Base-by-base conservation (phyloP, 2,113 vertebrate genomes). In the Ciconia boyciana region DNA sequence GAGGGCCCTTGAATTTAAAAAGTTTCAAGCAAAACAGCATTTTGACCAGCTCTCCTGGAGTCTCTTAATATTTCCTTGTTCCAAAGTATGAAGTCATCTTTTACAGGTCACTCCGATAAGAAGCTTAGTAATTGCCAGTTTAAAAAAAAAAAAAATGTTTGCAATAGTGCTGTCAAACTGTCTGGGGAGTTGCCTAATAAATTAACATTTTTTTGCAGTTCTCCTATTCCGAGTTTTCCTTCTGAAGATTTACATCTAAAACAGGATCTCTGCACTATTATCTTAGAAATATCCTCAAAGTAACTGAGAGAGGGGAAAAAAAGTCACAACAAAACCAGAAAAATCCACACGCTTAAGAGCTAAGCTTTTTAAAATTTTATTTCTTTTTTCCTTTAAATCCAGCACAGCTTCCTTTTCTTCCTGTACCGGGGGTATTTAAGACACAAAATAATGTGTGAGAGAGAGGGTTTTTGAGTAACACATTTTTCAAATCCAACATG, bases 211-310 rank as follows among this genome's bases (percentile, higher is more conserved):
- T 83, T 91, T 85, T 20, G 34, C 2, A 1, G 9, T 72, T 87
- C 62, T 79, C 44, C 77, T 79, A 41, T 87, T 87, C 44, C 0
- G 28, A 85, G 36, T 58, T 36, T 82, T 94, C 58, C 41, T 87
- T 41, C 57, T 51, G 57, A 82, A 95, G 84, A 90, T 83, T 90
- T 90, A 80, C 62, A 95, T 77, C 70, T 83, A 41, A 88, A 91
- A 61, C 11, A 51, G 52, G 6, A 77, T 85, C 13, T 13, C 28
- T 75, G 48, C 13, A 16, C 52, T 83, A 60, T 44, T 95, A 49
- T 49, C 68, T 86, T 69, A 74, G 66, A 93, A 90, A 83, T 77
- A 92, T 17, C 83, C 82, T 69, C 79, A 86, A 96, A 95, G 85
- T 84, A 94, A 87, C 57, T 13, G 29, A 76, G 34, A 51, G 48